Percentiles rank a stretch among this genome's conserved stretches.
Conservation (phyloP, 2,113 vertebrate species). For the Amphilophus citrinellus region DNA sequence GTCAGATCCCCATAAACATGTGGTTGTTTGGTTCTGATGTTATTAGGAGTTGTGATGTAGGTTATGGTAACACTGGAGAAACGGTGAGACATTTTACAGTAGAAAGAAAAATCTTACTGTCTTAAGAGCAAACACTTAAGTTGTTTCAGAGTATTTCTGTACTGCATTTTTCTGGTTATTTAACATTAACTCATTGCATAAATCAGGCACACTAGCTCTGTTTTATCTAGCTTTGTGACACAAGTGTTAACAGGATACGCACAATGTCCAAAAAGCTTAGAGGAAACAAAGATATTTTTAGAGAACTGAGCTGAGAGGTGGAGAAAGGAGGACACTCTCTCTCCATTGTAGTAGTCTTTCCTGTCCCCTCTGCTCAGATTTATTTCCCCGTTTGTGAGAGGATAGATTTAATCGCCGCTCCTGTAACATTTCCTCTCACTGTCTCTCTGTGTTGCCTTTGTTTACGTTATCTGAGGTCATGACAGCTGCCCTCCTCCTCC, state of each 20-base stretch:
- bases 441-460: neutral
- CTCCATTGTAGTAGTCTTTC: constrained; percentile 38
- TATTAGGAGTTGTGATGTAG: neutral
- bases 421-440: constrained; percentile 37
- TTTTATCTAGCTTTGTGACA: neutral
- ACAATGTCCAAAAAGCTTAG: neutral
- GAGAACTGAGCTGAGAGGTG: constrained; percentile 3
- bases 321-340: constrained; percentile 20
- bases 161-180: too few species aligned
- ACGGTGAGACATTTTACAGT: too few species aligned
- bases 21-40: neutral
- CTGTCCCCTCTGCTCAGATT: constrained; percentile 15
- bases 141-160: too few species aligned
- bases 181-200: too few species aligned
- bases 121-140: too few species aligned
- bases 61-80: too few species aligned
- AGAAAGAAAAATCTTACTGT: too few species aligned
- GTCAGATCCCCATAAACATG: neutral
- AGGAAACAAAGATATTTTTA: constrained; percentile 30
- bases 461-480: constrained; percentile 20
- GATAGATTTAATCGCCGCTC: constrained; percentile 27
- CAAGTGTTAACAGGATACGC: neutral
- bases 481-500: neutral
- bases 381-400: neutral
- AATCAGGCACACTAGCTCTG: too few species aligned